Evolutionary conservation across 2,797 vertebrate species (phyloP), one percentile per base, ranked within the genome.

Genomic region (Sebastes cheni): DNA sequence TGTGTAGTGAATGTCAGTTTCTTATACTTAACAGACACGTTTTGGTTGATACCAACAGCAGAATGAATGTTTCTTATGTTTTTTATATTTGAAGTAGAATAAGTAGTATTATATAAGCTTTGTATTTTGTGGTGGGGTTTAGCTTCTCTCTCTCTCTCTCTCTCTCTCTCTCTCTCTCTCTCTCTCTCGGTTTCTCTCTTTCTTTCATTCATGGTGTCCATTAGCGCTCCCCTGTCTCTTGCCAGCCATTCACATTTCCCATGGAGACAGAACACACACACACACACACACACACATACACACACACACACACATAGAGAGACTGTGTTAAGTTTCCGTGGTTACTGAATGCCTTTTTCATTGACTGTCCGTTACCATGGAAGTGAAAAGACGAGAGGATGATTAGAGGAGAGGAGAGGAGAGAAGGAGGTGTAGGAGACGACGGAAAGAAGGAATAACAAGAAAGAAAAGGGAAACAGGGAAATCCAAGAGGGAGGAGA

Each of bases 291-390:
- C 30, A 73, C 75, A 74, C 81, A 73, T 64, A 30, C 65, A 81
- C 39, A 50, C 39, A 52, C 65, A 30, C 11, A 30, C 18, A 52
- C 20, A 68, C 56, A 82, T 11, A 82, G 25, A 69, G 25, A 23
- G 18, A 67, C 82, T 61, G 82, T 82, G 83, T 84, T 67, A 82
- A 66, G 85, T 89, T 85, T 78, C 89, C 86, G 8, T 88, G 90
- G 90, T 84, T 86, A 91, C 90, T 61, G 81, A 89, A 92, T 93
- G 91, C 85, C 87, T 91, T 90, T 92, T 92, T 91, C 91, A 91
- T 91, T 87, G 90, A 91, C 88, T 84, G 79, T 88, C 83, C 55
- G 91, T 93, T 91, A 68, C 92, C 88, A 88, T 90, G 87, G 88
- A 81, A 77, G 85, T 91, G 83, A 91, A 91, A 84, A 70, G 61